phyloP scores from a whole-genome alignment of 2,113 vertebrate species.

The Pituophis catenifer region DNA sequence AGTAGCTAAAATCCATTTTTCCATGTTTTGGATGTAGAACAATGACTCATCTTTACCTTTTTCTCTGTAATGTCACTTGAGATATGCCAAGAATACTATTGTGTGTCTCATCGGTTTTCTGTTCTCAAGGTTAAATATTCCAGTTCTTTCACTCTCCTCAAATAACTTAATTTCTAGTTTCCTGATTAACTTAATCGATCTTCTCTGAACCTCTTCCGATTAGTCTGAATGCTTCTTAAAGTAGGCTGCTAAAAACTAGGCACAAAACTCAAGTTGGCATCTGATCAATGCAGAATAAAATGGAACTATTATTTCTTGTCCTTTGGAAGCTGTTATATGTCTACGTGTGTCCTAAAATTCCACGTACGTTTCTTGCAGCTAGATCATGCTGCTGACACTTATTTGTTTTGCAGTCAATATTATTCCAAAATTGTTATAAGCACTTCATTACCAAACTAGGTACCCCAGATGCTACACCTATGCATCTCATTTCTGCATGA shows the following conservation, averaged over 20 bases:
- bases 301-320: background rate
- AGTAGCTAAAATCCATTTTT: background rate
- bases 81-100: background rate
- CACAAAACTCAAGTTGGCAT: background rate
- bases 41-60: background rate
- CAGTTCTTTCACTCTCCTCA: background rate
- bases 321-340: background rate
- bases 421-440: background rate
- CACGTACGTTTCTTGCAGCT: background rate
- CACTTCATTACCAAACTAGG: background rate
- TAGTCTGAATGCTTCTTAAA: background rate
- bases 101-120: background rate
- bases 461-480: background rate
- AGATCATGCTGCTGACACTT: background rate
- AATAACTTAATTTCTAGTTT: background rate
- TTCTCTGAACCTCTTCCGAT: background rate
- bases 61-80: background rate
- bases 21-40: background rate
- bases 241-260: background rate
- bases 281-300: background rate
- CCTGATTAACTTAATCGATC: background rate
- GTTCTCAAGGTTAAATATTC: background rate
- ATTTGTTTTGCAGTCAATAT: background rate
- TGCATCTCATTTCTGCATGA: background rate
- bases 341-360: background rate